Conservation (phyloP, 2,888 invertebrate species). For the Dryobotodes eremita region DNA sequence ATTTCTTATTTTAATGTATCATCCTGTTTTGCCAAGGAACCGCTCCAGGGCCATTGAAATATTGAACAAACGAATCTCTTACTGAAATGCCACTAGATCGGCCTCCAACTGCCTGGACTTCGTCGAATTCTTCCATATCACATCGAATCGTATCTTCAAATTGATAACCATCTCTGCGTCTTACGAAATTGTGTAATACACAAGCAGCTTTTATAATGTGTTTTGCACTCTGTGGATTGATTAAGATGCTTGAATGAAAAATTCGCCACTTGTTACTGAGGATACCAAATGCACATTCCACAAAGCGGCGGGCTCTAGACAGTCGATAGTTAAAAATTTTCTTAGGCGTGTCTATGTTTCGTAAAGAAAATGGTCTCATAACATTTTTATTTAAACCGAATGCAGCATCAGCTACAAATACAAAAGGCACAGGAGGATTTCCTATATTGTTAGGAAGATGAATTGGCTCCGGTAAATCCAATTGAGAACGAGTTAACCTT, state of each 20-base stretch:
- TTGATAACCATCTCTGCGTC: slow-evolving; percentile 20
- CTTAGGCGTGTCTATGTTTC: slow-evolving; percentile 21
- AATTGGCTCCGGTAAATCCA: slow-evolving; percentile 21
- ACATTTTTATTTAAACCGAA: slow-evolving; percentile 25
- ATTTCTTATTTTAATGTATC: slow-evolving; percentile 16
- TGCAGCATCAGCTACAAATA: slow-evolving; percentile 22
- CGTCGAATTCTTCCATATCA: slow-evolving; percentile 21
- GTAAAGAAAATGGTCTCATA: slow-evolving; percentile 26
- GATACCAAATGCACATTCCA: slow-evolving; percentile 19
- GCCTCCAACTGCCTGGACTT: slow-evolving; percentile 18
- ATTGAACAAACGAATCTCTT: slow-evolving; percentile 16
- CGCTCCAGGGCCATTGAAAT: slow-evolving; percentile 13
- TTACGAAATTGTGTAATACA: slow-evolving; percentile 22
- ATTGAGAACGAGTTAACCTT: slow-evolving; percentile 30
- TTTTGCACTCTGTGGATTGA: slow-evolving; percentile 21
- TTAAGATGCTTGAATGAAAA: slow-evolving; percentile 12
- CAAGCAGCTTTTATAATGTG: slow-evolving; percentile 28
- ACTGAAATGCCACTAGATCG: slow-evolving; percentile 20
- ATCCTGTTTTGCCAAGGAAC: slow-evolving; percentile 15
- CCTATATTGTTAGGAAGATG: slow-evolving; percentile 31
- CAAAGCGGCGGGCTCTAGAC: slow-evolving; percentile 17
- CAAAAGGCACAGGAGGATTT: slow-evolving; percentile 24
- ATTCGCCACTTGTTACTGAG: slow-evolving; percentile 17
- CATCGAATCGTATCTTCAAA: slow-evolving; percentile 14
- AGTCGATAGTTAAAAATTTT: slow-evolving; percentile 23